These are phyloP conservation scores for Nyctibius grandis DNA, from an alignment of 2,797 vertebrate species.

Conservation along the genomic window DNA sequence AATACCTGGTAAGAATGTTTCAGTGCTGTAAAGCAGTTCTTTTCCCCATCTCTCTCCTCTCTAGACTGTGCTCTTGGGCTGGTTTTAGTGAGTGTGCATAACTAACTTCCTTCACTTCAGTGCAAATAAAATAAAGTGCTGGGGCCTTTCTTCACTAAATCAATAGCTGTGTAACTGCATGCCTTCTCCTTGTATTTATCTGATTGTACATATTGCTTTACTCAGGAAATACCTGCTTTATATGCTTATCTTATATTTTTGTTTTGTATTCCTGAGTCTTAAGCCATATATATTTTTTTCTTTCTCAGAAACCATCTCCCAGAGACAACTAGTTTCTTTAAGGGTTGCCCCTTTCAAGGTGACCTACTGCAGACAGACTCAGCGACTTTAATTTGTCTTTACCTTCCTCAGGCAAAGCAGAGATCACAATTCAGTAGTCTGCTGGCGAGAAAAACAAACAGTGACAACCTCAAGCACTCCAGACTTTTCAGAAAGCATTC, in stretches of 20 bases:
- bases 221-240: background rate
- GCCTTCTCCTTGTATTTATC: background rate
- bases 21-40: background rate
- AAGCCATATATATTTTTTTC: background rate
- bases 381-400: background rate
- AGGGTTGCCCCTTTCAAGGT: constrained; percentile 9
- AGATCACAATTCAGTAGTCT: constrained; percentile 41
- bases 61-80: background rate
- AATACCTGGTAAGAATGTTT: background rate
- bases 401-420: constrained; percentile 21
- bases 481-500: constrained; percentile 6
- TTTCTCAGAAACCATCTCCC: background rate
- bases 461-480: background rate
- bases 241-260: background rate
- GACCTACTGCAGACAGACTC: background rate
- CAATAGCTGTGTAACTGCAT: background rate
- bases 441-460: constrained; percentile 27
- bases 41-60: background rate
- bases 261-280: background rate
- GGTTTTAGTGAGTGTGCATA: background rate
- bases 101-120: background rate
- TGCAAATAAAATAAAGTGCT: background rate
- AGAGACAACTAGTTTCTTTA: background rate
- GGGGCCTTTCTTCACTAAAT: background rate
- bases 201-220: background rate